A percentile compares a stretch with the other conserved stretches of the same genome.
These are phyloP conservation scores for Diabrotica balteata DNA, from an alignment of 2,888 invertebrate species.

Conservation along the genomic window DNA sequence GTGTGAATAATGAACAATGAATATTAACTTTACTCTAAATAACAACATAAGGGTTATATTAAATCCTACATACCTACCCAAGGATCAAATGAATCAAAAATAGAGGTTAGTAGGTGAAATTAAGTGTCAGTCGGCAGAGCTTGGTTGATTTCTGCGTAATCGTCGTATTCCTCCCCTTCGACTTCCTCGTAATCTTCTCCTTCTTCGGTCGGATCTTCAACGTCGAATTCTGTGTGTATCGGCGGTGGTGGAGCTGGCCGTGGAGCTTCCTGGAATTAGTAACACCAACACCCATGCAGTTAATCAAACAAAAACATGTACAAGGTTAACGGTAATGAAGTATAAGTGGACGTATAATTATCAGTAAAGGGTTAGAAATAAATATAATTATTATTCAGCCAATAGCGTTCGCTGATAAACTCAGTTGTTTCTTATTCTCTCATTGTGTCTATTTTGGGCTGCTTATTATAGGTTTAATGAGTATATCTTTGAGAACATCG, in stretches of 20 bases:
- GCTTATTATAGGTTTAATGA: too few relatives aligned
- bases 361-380: too few relatives aligned
- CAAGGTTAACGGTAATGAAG: too few relatives aligned
- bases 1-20: too few relatives aligned
- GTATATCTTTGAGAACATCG: too few relatives aligned
- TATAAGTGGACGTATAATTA: too few relatives aligned
- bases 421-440: too few relatives aligned
- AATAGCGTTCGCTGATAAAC: too few relatives aligned
- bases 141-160: slow-evolving; percentile 64
- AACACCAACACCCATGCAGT: slow-evolving; percentile 45
- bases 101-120: slow-evolving; percentile 12
- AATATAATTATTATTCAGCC: too few relatives aligned
- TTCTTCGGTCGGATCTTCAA: slow-evolving; percentile 62
- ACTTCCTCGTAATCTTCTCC: slow-evolving; percentile 66
- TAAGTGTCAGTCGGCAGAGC: slow-evolving; percentile 51
- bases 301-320: slow-evolving; percentile 28
- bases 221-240: slow-evolving; percentile 61
- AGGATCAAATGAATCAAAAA: neutral
- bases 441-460: too few relatives aligned
- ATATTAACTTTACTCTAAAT: too few relatives aligned
- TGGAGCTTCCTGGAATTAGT: slow-evolving; percentile 52
- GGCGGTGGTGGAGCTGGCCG: slow-evolving; percentile 58
- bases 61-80: neutral
- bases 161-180: slow-evolving; percentile 67
- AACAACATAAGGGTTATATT: slow-evolving; percentile 5